Conservation (phyloP, 1,140 invertebrate species). For the Triops cancriformis region DNA sequence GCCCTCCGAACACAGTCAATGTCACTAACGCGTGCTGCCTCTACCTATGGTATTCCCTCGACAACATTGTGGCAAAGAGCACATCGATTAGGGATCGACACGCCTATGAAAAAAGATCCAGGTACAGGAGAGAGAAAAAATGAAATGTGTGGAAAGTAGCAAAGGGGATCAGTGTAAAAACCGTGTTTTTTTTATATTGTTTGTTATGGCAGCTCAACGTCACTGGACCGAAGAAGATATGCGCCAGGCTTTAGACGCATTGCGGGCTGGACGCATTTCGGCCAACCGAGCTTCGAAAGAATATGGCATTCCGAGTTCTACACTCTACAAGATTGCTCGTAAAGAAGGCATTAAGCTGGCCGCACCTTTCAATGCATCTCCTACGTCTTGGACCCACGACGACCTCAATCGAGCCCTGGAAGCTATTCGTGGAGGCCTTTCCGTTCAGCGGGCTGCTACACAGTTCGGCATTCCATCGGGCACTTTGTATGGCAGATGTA, state of each 20-base stretch:
- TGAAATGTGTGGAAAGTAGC: not conserved
- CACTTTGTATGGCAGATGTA: slow-evolving; percentile 75
- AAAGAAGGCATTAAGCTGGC: slow-evolving; percentile 77
- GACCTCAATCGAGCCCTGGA: slow-evolving; percentile 68
- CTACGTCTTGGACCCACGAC: slow-evolving; percentile 74
- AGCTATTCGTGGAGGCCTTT: slow-evolving; percentile 68
- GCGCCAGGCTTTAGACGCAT: slow-evolving; percentile 65
- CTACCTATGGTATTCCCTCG: slow-evolving; percentile 76
- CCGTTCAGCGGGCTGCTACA: slow-evolving; percentile 74
- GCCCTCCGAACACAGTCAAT: slow-evolving; percentile 73
- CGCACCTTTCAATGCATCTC: slow-evolving; percentile 79
- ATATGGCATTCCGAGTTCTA: slow-evolving; percentile 83
- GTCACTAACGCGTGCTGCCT: slow-evolving; percentile 72
- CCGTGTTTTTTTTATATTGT: not conserved
- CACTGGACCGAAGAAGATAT: slow-evolving; percentile 73
- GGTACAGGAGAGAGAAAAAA: not conserved
- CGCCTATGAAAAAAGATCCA: slow-evolving; percentile 59
- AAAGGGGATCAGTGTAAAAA: not conserved
- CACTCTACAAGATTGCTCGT: slow-evolving; percentile 78
- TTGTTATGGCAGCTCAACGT: slow-evolving; percentile 14
- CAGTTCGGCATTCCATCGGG: slow-evolving; percentile 77
- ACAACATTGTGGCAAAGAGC: slow-evolving; percentile 83
- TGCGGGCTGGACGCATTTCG: slow-evolving; percentile 71
- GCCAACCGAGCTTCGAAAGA: slow-evolving; percentile 84
- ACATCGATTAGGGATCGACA: slow-evolving; percentile 74